Evolutionary conservation across 2,113 vertebrate genomes (phyloP).

Genomic region (Salminus brasiliensis): DNA sequence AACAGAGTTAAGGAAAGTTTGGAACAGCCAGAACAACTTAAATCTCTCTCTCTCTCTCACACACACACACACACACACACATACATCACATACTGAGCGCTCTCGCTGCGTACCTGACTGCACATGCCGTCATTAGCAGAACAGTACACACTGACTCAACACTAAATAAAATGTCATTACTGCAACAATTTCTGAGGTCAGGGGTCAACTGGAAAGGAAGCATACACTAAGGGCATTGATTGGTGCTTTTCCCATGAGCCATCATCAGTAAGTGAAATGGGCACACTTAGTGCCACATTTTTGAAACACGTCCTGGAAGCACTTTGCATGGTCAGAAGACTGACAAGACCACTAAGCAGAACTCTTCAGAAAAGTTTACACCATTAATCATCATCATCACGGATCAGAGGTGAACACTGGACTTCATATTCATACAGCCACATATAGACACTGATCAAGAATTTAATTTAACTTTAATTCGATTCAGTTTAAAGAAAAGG

Average conservation of each 20-base stretch:
- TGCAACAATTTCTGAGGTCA: not conserved
- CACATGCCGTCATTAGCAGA: not conserved
- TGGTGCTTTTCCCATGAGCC: not conserved
- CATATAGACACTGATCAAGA: no score
- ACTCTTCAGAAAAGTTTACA: not conserved
- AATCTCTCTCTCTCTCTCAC: no score
- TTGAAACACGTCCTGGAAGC: not conserved
- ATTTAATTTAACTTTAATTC: no score
- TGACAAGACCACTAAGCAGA: not conserved
- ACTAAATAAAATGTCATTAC: not conserved
- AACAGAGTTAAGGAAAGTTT: conserved; percentile 71
- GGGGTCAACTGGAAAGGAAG: conserved; percentile 10
- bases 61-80: not conserved
- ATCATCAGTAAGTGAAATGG: conserved; percentile 17
- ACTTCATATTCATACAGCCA: no score
- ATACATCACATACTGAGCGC: not conserved
- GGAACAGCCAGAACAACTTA: not conserved
- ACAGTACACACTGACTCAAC: not conserved
- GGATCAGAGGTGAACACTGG: no score
- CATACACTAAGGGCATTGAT: not conserved
- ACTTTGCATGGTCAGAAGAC: not conserved
- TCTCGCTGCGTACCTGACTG: not conserved
- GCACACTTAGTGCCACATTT: not conserved
- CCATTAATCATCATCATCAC: no score
- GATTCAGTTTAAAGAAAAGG: no score